Base-by-base conservation (phyloP, 2,888 invertebrate species). In the Thymelicus lineola region DNA sequence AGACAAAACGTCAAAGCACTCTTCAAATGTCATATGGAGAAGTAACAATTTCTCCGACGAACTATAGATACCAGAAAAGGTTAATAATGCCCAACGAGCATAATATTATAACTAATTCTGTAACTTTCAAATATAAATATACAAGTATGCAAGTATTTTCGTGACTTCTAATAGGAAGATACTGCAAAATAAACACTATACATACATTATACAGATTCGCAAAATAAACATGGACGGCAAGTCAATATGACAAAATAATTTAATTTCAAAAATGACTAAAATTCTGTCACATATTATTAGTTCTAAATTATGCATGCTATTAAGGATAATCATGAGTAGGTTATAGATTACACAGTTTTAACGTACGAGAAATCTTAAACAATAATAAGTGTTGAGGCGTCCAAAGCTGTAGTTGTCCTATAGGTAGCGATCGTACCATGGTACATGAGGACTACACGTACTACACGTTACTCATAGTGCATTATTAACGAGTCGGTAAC, bases 221-320 rank as follows among this genome's bases (percentile, higher is more conserved):
- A 92, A 93, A 90, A 77, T 82, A 91, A 92, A 82, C 79, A 88
- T 91, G 93, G 93, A 93, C 93, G 93, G 93, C 90, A 90, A 89
- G 83, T 86, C 78, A 80, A 82, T 84, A 83, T 76, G 82, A 84
- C 75, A 78, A 80, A 80, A 76, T 80, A 77, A 77, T 80, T 75
- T 63, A 46, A 73, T 66, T 74, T 46, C 60, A 65, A 65, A 55
- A 65, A 65, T 60, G 65, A 46, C 70, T 70, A 59, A 70, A 63
- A 60, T 35, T 63, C 60, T 65, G 53, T 55, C 45, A 65, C 42
- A 60, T 63, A 64, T 42, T 63, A 63, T 50, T 50, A 70, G n/a
- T 42, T 55, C 70, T 70, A 70, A 62, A 70, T 50, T 59, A 53
- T 70, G 70, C 53, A 60, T 60, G 50, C 60, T 70, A 70, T 57